Base-by-base conservation (phyloP, 2,888 invertebrate species). In the Parnassius glacialis region DNA sequence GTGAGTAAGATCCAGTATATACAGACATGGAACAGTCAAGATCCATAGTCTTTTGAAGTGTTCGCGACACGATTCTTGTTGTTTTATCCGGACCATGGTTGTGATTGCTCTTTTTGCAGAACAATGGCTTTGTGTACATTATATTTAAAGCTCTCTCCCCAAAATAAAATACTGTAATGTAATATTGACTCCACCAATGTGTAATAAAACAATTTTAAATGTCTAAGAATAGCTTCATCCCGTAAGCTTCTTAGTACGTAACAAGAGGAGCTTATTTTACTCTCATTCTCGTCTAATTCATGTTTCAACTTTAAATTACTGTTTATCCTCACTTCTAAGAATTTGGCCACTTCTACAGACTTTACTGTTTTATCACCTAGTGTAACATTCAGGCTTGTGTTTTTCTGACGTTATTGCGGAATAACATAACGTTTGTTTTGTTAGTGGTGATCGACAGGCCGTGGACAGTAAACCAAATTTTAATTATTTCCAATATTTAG, bases 381-480 rank as follows among this genome's bases (percentile, higher is more conserved):
- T 45, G 45, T 45, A 9, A 45, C 12, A 45, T 45, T 45, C 45
- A 3, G 45, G 45, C 2, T 3, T 45, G 7, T 45, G 45, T 45
- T 45, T 45, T 45, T 45, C 12, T 45, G 12, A 45, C 45, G 45
- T 10, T 45, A 12, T 45, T 45, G 12, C 45, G 45, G 2, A 45
- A 45, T 45, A 45, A 12, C 45, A 45, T 45, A 45, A 45, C 45
- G 12, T 45, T 45, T 45, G 45, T 45, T 45, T 45, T 45, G 45
- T 45, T 45, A 12, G 0, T 45, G 12, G 2, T 45, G 45, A 7
- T 45, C 2, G 45, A 45, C 2, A 45, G 7, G 45, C 45, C 45
- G 45, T 45, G 2, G 12, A 9, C 45, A 45, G 45, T 45, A 45
- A 45, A 45, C 45, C 2, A 45, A 5, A 45, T 45, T 45, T 7